phyloP scores from a whole-genome alignment of 2,113 vertebrate species.

The Fulmarus glacialis region DNA sequence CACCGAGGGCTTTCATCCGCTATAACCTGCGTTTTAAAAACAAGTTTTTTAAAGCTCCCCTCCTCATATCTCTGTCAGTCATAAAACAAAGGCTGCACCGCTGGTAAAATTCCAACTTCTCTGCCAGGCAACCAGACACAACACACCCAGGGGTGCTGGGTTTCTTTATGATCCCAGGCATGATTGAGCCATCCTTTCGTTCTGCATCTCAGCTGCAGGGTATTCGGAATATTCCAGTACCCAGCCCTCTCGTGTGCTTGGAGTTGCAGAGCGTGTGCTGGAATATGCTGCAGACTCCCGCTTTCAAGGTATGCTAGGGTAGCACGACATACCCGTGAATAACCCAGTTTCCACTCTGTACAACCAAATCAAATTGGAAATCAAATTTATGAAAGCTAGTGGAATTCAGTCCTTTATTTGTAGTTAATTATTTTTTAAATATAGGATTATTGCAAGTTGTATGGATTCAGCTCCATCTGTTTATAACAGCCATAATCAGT shows the following conservation, averaged over 20 bases:
- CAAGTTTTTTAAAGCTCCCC: neutral
- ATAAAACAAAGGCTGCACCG: neutral
- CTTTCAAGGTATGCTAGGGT: neutral
- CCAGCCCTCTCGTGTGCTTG: rapidly evolving
- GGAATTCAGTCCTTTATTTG: slow-evolving; percentile 30
- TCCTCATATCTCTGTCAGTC: neutral
- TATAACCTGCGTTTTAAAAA: neutral
- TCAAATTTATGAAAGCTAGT: neutral
- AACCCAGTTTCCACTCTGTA: neutral
- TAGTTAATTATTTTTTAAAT: slow-evolving; percentile 57
- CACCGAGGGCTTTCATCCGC: neutral
- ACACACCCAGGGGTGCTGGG: neutral
- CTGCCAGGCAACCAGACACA: neutral
- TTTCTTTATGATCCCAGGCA: rapidly evolving
- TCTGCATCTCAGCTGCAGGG: neutral
- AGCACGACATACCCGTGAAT: rapidly evolving
- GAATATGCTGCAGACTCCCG: neutral
- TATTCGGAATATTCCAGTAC: neutral
- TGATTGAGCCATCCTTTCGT: neutral
- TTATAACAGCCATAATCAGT: slow-evolving; percentile 20
- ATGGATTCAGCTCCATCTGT: slow-evolving; percentile 40
- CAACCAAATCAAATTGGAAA: neutral
- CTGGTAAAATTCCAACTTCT: neutral
- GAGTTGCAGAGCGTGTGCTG: neutral
- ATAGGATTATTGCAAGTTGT: slow-evolving; percentile 7